These are phyloP conservation scores for Papilio elwesi DNA, from an alignment of 2,888 invertebrate species.

Conservation along the genomic window DNA sequence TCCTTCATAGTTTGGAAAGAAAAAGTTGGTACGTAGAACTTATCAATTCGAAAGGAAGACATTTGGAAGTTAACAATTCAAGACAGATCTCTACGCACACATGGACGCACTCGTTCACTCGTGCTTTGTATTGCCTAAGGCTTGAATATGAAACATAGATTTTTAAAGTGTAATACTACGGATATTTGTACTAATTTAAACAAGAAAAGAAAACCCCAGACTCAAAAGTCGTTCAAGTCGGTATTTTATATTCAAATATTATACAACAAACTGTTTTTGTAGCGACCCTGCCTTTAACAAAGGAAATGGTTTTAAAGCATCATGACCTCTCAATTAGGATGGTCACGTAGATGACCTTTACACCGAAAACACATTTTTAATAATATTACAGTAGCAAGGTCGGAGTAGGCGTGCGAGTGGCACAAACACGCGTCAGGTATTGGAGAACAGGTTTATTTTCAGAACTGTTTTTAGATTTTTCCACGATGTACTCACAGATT, in stretches of 20 bases:
- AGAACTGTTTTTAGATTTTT: constrained; percentile 5
- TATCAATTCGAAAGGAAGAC: no score
- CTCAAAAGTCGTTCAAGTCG: neutral
- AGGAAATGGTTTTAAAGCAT: neutral
- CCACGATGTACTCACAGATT: neutral
- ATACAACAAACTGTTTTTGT: neutral
- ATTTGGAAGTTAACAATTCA: no score
- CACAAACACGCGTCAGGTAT: constrained; percentile 18
- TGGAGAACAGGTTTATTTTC: constrained; percentile 12
- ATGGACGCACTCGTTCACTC: no score
- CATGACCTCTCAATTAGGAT: constrained; percentile 11
- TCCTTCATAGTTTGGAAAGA: no score
- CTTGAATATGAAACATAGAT: no score
- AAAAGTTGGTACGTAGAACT: no score
- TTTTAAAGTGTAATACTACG: neutral
- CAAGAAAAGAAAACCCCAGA: neutral
- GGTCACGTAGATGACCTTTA: constrained; percentile 24
- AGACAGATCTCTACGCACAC: no score
- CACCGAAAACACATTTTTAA: constrained; percentile 19
- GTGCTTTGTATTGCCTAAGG: no score
- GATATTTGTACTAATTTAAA: neutral
- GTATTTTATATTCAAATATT: neutral
- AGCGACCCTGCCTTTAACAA: neutral
- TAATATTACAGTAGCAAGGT: constrained; percentile 27
- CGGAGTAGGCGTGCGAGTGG: constrained; percentile 2